A percentile compares a stretch with the other conserved stretches of the same genome.
These are phyloP conservation scores for Achatina immaculata DNA, from an alignment of 1,140 invertebrate genomes.

Conservation along the genomic window DNA sequence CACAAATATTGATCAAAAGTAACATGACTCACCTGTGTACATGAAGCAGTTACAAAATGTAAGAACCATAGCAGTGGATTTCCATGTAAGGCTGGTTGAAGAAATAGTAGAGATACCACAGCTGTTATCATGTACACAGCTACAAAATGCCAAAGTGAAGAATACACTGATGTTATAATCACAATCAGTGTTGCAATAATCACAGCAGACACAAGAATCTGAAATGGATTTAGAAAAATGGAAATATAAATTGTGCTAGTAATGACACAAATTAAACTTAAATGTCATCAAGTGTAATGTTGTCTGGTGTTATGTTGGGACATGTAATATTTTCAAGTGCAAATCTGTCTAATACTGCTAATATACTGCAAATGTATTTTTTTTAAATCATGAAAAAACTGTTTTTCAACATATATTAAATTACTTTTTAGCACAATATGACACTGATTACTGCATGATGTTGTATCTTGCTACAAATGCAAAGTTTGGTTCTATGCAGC, in stretches of 20 bases:
- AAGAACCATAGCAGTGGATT: conserved; percentile 6
- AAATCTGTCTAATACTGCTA: neutral
- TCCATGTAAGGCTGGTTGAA: neutral
- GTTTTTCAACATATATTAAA: too few relatives aligned
- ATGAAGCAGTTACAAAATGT: neutral
- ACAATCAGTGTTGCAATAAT: conserved; percentile 10
- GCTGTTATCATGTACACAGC: conserved; percentile 3
- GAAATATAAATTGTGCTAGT: neutral
- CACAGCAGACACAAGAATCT: conserved; percentile 18
- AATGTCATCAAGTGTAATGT: neutral
- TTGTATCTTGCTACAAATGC: too few relatives aligned
- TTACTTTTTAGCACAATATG: too few relatives aligned
- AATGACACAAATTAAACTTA: neutral
- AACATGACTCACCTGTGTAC: neutral
- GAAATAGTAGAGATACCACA: neutral
- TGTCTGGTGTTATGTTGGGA: neutral
- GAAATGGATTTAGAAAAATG: neutral
- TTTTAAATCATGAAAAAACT: neutral
- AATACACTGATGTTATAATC: neutral
- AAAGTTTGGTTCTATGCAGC: too few relatives aligned
- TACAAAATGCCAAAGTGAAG: neutral
- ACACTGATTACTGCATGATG: too few relatives aligned
- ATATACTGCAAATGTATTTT: neutral
- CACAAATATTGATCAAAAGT: too few relatives aligned
- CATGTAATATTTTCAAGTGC: neutral